phyloP scores from a whole-genome alignment of 2,113 vertebrate species.

The Saimiri boliviensis region DNA sequence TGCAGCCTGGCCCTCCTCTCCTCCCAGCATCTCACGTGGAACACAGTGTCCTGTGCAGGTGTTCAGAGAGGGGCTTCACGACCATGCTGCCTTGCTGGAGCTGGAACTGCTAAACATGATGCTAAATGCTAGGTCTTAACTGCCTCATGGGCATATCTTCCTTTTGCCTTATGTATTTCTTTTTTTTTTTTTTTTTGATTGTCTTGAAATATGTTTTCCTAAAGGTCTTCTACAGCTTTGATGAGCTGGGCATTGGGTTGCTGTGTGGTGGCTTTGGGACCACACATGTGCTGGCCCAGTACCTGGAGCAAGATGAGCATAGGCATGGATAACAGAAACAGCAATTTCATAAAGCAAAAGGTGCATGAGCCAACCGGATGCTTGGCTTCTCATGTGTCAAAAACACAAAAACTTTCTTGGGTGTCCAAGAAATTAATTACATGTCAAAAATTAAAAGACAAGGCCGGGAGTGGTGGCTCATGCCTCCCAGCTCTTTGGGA shows the following conservation, averaged over 20 bases:
- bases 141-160: neutral
- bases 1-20: fast-evolving
- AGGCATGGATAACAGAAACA: neutral
- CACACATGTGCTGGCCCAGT: fast-evolving
- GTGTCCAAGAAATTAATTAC: too few relatives aligned
- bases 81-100: fast-evolving
- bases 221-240: neutral
- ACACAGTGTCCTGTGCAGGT: fast-evolving
- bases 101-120: fast-evolving
- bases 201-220: neutral
- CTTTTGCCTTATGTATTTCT: neutral
- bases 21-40: fast-evolving
- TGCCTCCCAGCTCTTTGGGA: too few relatives aligned
- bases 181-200: neutral
- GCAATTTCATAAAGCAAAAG: neutral
- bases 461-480: too few relatives aligned
- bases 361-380: fast-evolving
- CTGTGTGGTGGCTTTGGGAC: neutral
- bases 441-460: neutral
- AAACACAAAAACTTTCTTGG: neutral
- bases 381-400: neutral
- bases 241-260: fast-evolving
- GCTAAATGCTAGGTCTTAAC: fast-evolving
- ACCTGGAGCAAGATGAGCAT: neutral
- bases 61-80: fast-evolving